Conservation (phyloP, 1,140 invertebrate species). For the Leptestheria dahalacensis region DNA sequence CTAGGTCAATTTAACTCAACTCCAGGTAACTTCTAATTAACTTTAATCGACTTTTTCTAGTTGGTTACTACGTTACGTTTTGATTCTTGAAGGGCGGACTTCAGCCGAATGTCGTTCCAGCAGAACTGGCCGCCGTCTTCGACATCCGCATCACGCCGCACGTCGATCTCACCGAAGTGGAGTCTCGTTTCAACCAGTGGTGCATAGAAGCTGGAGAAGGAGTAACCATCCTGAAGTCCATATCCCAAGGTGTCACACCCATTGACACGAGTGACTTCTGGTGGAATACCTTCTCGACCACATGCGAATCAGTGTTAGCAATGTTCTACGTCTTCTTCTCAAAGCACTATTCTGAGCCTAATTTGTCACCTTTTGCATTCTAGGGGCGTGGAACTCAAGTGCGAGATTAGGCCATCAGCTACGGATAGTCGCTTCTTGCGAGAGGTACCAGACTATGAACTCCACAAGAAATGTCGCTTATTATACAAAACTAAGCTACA, state of each 20-base stretch:
- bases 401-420: slow-evolving; percentile 58
- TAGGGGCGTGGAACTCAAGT: slow-evolving; percentile 42
- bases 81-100: slow-evolving; percentile 53
- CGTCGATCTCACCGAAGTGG: slow-evolving; percentile 50
- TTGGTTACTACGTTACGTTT: neutral
- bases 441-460: slow-evolving; percentile 30
- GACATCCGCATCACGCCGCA: slow-evolving; percentile 64
- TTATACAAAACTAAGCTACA: too few relatives aligned
- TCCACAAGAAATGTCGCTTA: too few relatives aligned
- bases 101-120: slow-evolving; percentile 83
- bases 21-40: slow-evolving; percentile 40
- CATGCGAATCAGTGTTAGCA: slow-evolving; percentile 40
- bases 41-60: neutral
- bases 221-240: slow-evolving; percentile 51
- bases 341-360: neutral
- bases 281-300: slow-evolving; percentile 61
- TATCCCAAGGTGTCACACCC: slow-evolving; percentile 44
- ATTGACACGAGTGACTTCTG: slow-evolving; percentile 52
- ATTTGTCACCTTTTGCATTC: slow-evolving; percentile 21
- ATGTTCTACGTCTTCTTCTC: slow-evolving; percentile 30
- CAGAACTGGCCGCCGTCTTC: slow-evolving; percentile 54
- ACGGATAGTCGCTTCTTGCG: slow-evolving; percentile 60
- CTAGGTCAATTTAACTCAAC: slow-evolving; percentile 68
- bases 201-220: slow-evolving; percentile 64
- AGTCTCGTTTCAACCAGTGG: slow-evolving; percentile 55